Evolutionary conservation across 92 coral and sea anemone genomes (phyloP), one percentile per base, ranked within the genome.

Genomic region (Parazoanthus swiftii): DNA sequence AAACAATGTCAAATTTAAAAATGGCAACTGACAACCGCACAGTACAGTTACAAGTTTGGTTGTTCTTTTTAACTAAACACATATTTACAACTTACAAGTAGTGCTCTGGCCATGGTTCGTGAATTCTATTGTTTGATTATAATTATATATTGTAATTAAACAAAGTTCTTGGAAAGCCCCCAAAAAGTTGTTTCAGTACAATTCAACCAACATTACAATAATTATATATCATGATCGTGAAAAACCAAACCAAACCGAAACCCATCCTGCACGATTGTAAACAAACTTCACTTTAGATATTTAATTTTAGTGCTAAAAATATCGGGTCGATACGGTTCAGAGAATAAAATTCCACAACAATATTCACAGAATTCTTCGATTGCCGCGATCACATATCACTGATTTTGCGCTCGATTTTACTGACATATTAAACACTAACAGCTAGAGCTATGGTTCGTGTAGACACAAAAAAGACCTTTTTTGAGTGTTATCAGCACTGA

Each of bases 301-400:
- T 29, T 29, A 29, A 29, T 29, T 26, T n/a, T 37, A 84, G 3
- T 35, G 37, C 82, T 46, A 16, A 63, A 63, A 36, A 37, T 29
- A 26, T 26, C 44, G 43, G 78, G 33, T 70, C 87, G 87, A 84
- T 54, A 84, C 59, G 79, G 67, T 68, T 70, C 87, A 84, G 8
- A 38, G 23, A 84, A 16, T n/a, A 70, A 71, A 68, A 16, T 84
- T 72, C 65, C 56, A 72, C 26, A 35, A 20, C 67, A 71, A 84
- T 70, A 84, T 72, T 54, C 46, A 5, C 5, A 29, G 66, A 33
- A 84, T 46, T 71, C 79, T 46, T 84, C 78, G 87, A 72, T 43
- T 71, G 33, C 66, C 25, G 44, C 79, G 58, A 84, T 70, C 8
- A 21, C 79, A 46, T 56, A 76, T 39, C 80, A 76, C 39, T 76